Evolutionary conservation across 2,888 invertebrate species (phyloP).

Genomic region (Homarus gammarus): DNA sequence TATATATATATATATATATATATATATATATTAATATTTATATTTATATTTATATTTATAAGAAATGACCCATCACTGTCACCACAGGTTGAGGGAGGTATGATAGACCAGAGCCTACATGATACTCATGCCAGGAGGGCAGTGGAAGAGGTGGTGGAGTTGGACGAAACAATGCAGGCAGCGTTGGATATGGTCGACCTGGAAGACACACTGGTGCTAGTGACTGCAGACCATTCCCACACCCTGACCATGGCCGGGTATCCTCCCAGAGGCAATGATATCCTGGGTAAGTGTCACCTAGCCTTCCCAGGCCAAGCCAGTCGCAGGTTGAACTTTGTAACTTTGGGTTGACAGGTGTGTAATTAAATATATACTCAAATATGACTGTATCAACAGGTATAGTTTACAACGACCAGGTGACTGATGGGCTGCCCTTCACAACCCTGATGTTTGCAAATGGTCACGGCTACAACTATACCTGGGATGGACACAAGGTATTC

Average conservation of each 20-base stretch:
- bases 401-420: slow-evolving; percentile 18
- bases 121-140: slow-evolving; percentile 3
- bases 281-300: slow-evolving; percentile 28
- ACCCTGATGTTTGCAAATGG: slow-evolving; percentile 65
- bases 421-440: slow-evolving; percentile 57
- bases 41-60: neutral
- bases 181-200: slow-evolving; percentile 31
- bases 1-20: slow-evolving; percentile 14
- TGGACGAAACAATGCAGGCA: slow-evolving; percentile 40
- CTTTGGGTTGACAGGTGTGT: neutral
- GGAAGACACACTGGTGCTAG: slow-evolving; percentile 49
- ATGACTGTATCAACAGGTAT: slow-evolving; percentile 14
- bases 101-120: slow-evolving; percentile 51
- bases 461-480: slow-evolving; percentile 60
- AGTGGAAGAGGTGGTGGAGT: slow-evolving; percentile 47
- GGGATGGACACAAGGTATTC: slow-evolving; percentile 61
- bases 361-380: neutral
- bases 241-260: slow-evolving; percentile 62
- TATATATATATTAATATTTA: neutral
- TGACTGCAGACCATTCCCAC: slow-evolving; percentile 64
- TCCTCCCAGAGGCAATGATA: slow-evolving; percentile 51
- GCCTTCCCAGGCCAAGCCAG: too few relatives aligned
- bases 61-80: neutral
- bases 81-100: slow-evolving; percentile 54
- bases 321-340: neutral